Conservation (phyloP, 23 tunicate species). For the Corella eumyota region DNA sequence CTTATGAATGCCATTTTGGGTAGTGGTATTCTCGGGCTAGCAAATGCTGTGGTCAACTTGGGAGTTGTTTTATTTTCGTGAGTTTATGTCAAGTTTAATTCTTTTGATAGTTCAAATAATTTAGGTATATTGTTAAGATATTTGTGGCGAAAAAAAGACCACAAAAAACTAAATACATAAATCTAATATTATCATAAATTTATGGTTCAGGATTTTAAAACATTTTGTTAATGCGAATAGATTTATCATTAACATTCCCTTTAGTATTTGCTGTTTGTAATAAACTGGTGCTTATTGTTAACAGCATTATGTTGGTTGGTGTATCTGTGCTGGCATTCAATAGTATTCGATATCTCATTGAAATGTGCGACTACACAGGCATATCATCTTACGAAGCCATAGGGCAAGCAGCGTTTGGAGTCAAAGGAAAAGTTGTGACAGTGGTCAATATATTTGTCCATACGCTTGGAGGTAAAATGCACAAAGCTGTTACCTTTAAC, state of each 20-base stretch:
- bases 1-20: conserved; percentile 95
- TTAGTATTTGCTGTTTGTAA: too few relatives aligned
- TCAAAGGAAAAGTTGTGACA: conserved; percentile 62
- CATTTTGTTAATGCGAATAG: too few relatives aligned
- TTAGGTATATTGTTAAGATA: too few relatives aligned
- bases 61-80: conserved; percentile 78
- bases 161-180: too few relatives aligned
- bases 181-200: too few relatives aligned
- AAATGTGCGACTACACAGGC: conserved; percentile 95
- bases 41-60: conserved; percentile 71
- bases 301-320: conserved; percentile 60
- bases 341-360: conserved; percentile 66
- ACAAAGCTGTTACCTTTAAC: conserved; percentile 4
- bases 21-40: conserved; percentile 82
- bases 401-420: conserved; percentile 77
- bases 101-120: too few relatives aligned
- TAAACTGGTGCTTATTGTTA: conserved; percentile 1
- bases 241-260: too few relatives aligned
- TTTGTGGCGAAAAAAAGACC: too few relatives aligned
- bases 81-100: conserved; percentile 5
- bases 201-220: too few relatives aligned
- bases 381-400: conserved; percentile 78
- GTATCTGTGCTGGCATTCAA: conserved; percentile 80
- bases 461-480: conserved; percentile 73
- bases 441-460: conserved; percentile 71